Evolutionary conservation across 35 echinoderm and acorn worm species (phyloP).

Genomic region (Eucidaris tribuloides): DNA sequence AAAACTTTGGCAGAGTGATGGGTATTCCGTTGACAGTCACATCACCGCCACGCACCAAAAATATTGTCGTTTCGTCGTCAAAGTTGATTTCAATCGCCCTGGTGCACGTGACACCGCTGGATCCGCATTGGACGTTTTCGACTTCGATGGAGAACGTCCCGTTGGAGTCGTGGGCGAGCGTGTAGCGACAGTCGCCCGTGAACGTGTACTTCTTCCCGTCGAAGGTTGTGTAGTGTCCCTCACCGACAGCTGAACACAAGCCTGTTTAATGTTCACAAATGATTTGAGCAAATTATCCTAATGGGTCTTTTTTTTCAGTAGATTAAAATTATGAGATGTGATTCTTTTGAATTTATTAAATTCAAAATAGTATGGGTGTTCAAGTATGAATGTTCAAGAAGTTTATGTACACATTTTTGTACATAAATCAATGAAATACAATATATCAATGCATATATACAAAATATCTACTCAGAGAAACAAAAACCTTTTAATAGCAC

Average conservation of each 20-base stretch:
- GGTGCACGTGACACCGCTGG: constrained; percentile 85
- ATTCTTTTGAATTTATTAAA: too few relatives aligned
- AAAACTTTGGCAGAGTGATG: constrained; percentile 71
- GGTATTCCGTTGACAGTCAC: constrained; percentile 68
- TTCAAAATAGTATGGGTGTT: too few relatives aligned
- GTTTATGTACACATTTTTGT: too few relatives aligned
- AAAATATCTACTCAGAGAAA: too few relatives aligned
- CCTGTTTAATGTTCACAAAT: too few relatives aligned
- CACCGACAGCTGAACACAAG: constrained; percentile 80
- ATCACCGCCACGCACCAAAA: constrained; percentile 69
- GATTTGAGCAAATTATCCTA: too few relatives aligned
- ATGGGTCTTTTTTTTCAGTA: too few relatives aligned
- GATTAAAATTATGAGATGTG: too few relatives aligned
- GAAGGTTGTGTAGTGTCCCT: constrained; percentile 84
- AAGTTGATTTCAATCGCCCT: constrained; percentile 78
- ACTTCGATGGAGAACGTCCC: constrained; percentile 67
- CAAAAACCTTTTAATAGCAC: too few relatives aligned
- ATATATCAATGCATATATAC: too few relatives aligned
- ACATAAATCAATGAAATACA: too few relatives aligned
- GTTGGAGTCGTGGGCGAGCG: constrained; percentile 33
- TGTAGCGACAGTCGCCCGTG: constrained; percentile 78
- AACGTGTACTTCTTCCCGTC: constrained; percentile 79
- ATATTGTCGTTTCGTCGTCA: constrained; percentile 48
- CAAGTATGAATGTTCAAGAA: too few relatives aligned
- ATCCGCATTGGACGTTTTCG: constrained; percentile 76